Base-by-base conservation (phyloP, 2,888 invertebrate genomes). In the Salpingus planirostris region DNA sequence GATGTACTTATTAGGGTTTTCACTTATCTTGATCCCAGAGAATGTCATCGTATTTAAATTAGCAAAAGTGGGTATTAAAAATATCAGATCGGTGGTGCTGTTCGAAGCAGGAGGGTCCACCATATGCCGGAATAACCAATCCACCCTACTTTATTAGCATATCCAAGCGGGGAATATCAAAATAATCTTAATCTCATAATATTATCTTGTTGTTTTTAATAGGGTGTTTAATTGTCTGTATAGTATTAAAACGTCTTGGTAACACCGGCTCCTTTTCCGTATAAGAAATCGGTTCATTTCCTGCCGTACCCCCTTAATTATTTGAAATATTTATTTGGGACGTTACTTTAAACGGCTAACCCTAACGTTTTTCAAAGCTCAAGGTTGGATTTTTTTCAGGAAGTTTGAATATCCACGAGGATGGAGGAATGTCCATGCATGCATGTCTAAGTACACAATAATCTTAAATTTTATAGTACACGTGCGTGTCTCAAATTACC, bases 221-320 rank as follows among this genome's bases (percentile, higher is more conserved):
- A 45, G 57, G 55, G 55, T 55, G 57, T 55, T 57, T 59, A 58
- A 59, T 59, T 58, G 57, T 56, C 54, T 52, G 55, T 22, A 24
- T 57, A 53, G 46, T 56, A 51, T 55, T 54, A 50, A 52, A 53
- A 53, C 51, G 45, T 44, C 43, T 47, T 46, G 41, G 38, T 29
- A 36, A 39, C 43, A 38, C 41, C 33, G 36, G 40, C 35, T 36
- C 29, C 29, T n/a, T n/a, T n/a, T n/a, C n/a, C n/a, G n/a, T n/a
- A n/a, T n/a, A 33, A 50, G 50, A 57, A 57, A 57, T 57, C 57
- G 55, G 40, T 43, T 50, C 53, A 50, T 48, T 54, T 57, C 55
- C 54, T 46, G 50, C 46, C 34, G 35, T 35, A 39, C 37, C 29
- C 23, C 42, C 42, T 45, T 51, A 50, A 50, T 52, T 51, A 51